Base-by-base conservation (phyloP, 2,113 vertebrate species). In the Ptilonorhynchus violaceus region DNA sequence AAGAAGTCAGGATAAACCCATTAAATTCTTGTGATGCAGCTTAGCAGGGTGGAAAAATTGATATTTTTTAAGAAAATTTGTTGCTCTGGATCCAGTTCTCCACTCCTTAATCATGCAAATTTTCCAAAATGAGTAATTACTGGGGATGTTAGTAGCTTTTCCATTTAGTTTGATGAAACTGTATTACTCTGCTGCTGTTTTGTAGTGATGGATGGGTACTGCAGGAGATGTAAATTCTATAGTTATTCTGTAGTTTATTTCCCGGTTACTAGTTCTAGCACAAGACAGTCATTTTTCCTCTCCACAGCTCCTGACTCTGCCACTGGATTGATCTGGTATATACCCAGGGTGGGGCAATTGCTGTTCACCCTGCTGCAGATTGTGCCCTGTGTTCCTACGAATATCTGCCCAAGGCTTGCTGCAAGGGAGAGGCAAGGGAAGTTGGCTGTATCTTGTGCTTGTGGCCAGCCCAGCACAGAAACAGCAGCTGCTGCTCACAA, bases 41-140 rank as follows among this genome's bases (percentile, higher is more conserved):
- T 77, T 72, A 63, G 20, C 1, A 1, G 64, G 11, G 49, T 87
- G 37, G 39, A 85, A 89, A 79, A 89, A 55, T 9, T 2, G 14
- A 19, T 50, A 9, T 28, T 78, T 96, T 96, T 68, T 76, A 64
- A 66, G 64, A 67, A 77, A 72, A 81, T 11, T 35, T 84, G 18
- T 70, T 84, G 72, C 80, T 77, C 4, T 88, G 49, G 76, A 70
- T 84, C 41, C 42, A n/a, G 18, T 80, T 91, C 52, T 78, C 73
- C 15, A 39, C 39, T 68, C 58, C 13, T 91, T 81, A 87, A 49
- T 95, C 56, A 62, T 27, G 41, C 24, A 81, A 42, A 37, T 69
- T 87, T 16, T 84, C 58, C 47, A 76, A 84, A 92, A 68, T 87
- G 37, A 94, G n/a, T 91, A 81, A 75, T 84, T 94, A 55, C 28